These are phyloP conservation scores for Hedya salicella DNA, from an alignment of 2,888 invertebrate genomes.

Conservation along the genomic window DNA sequence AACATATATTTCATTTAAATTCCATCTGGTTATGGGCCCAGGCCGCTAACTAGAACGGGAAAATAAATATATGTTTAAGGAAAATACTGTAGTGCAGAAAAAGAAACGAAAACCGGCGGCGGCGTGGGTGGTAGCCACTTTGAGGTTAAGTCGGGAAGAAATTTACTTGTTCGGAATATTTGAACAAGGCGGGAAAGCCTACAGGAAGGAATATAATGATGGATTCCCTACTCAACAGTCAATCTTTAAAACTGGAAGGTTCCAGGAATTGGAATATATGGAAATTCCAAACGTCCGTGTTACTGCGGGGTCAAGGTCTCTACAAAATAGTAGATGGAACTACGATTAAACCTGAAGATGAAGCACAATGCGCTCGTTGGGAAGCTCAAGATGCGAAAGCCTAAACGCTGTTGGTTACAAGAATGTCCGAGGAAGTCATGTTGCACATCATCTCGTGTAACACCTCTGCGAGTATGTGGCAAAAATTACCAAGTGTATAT, in stretches of 20 bases:
- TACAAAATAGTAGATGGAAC: conserved; percentile 48
- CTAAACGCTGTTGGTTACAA: conserved; percentile 50
- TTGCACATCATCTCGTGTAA: conserved; percentile 51
- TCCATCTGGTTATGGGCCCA: no score
- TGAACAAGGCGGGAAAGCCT: conserved; percentile 1
- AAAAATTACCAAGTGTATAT: conserved; percentile 49
- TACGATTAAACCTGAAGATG: conserved; percentile 44
- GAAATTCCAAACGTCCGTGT: conserved; percentile 51
- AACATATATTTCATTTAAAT: no score
- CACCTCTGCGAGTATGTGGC: conserved; percentile 54
- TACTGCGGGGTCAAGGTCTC: conserved; percentile 46
- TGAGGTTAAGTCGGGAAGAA: not conserved
- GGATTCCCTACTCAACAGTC: not conserved
- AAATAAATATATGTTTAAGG: no score
- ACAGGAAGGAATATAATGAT: not conserved
- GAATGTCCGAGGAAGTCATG: conserved; percentile 53
- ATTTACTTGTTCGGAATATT: not conserved
- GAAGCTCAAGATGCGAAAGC: conserved; percentile 51
- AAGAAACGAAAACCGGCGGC: no score
- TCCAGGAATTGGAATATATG: conserved; percentile 54
- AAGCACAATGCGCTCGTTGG: conserved; percentile 43
- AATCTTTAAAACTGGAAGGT: not conserved
- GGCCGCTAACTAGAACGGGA: no score
- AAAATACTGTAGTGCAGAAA: no score
- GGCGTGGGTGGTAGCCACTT: no score